Percentiles rank a stretch among this genome's conserved stretches.
Evolutionary conservation across 2,888 invertebrate species (phyloP).

Genomic region (Thereva nobilitata): DNA sequence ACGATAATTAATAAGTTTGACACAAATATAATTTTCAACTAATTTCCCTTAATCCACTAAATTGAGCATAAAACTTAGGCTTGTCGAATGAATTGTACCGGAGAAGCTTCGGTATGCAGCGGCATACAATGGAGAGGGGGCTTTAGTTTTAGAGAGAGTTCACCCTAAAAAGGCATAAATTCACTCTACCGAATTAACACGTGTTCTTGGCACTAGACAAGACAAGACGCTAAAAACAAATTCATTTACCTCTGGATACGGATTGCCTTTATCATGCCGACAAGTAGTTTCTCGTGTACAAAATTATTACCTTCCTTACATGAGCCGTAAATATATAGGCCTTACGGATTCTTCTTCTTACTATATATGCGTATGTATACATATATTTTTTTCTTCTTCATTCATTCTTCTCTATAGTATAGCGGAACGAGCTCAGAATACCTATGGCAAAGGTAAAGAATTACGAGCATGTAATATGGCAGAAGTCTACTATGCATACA

Average conservation of each 20-base stretch:
- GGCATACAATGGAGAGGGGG: too few species aligned
- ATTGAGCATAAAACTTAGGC: too few species aligned
- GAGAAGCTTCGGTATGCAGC: too few species aligned
- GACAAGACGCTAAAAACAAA: conserved; percentile 24
- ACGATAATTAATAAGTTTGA: too few species aligned
- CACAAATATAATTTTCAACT: too few species aligned
- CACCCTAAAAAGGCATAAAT: conserved; percentile 20
- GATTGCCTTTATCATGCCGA: conserved; percentile 32
- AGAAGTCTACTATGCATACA: conserved; percentile 21
- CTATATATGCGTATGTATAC: conserved; percentile 8
- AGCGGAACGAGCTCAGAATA: too few species aligned
- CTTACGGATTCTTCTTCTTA: background rate
- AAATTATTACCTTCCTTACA: conserved; percentile 21
- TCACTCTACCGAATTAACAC: conserved; percentile 19
- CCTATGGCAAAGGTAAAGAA: too few species aligned
- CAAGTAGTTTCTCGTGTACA: conserved; percentile 26
- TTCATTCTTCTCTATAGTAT: too few species aligned
- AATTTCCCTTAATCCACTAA: too few species aligned
- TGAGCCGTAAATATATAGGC: background rate
- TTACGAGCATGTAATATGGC: too few species aligned
- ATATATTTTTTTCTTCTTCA: conserved; percentile 13
- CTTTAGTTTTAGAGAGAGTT: background rate
- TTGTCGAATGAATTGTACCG: too few species aligned
- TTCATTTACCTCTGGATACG: conserved; percentile 29
- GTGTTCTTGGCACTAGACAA: conserved; percentile 24